These are phyloP conservation scores for Styela clava DNA, from an alignment of 23 tunicate species.

Conservation along the genomic window DNA sequence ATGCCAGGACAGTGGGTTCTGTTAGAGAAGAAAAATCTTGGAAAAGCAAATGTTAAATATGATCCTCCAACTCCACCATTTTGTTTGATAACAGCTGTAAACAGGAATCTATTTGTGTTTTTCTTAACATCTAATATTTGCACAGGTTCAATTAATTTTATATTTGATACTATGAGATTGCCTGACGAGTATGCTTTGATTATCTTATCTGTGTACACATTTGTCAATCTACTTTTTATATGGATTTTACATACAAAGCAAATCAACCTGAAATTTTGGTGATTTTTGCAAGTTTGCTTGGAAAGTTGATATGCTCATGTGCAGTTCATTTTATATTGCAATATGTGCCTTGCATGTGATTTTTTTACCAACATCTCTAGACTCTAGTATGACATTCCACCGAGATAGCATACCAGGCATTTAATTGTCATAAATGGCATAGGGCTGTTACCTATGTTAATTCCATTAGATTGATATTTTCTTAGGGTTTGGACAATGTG, in stretches of 20 bases:
- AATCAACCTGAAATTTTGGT: slow-evolving; percentile 58
- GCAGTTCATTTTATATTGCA: too few relatives aligned
- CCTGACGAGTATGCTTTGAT: slow-evolving; percentile 17
- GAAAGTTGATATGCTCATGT: too few relatives aligned
- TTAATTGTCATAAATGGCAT: too few relatives aligned
- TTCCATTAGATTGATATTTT: too few relatives aligned
- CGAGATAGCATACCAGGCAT: too few relatives aligned
- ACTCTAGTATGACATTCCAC: too few relatives aligned
- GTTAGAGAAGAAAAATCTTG: neutral
- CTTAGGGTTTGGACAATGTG: too few relatives aligned
- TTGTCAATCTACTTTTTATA: slow-evolving; percentile 14
- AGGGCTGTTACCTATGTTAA: too few relatives aligned
- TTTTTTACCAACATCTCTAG: too few relatives aligned
- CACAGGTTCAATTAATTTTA: slow-evolving; percentile 48
- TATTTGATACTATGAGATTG: slow-evolving; percentile 36
- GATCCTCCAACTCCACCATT: slow-evolving; percentile 32
- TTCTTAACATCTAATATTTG: slow-evolving; percentile 49
- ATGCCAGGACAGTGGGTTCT: slow-evolving; percentile 60
- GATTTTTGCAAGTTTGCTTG: too few relatives aligned
- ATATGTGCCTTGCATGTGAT: too few relatives aligned
- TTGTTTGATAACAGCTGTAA: slow-evolving; percentile 55
- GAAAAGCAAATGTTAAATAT: slow-evolving; percentile 18
- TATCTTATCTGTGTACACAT: slow-evolving; percentile 29
- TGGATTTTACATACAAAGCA: slow-evolving; percentile 58
- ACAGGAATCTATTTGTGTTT: slow-evolving; percentile 60